Conservation (phyloP, 1,140 invertebrate species). For the Campoletis sonorensis region DNA sequence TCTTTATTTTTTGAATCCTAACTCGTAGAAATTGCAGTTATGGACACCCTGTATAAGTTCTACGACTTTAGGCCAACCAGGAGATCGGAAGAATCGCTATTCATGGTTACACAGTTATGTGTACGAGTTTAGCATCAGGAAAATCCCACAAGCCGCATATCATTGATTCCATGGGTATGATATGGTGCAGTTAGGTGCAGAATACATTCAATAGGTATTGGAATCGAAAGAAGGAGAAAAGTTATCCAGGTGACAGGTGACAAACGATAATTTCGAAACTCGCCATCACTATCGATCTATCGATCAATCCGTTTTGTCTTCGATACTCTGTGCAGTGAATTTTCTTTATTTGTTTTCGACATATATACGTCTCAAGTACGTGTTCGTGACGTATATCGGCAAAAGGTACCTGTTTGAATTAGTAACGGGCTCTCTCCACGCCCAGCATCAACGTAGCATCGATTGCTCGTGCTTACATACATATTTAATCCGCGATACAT, state of each 20-base stretch:
- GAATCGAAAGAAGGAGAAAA: background rate
- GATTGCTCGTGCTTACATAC: background rate
- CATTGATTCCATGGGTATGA: background rate
- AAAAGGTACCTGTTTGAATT: slow-evolving; percentile 55
- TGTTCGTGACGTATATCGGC: background rate
- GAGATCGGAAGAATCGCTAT: slow-evolving; percentile 18
- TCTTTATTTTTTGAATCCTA: too few species aligned
- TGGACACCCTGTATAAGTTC: too few species aligned
- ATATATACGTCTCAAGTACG: background rate
- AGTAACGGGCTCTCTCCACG: slow-evolving; percentile 61
- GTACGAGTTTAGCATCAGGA: background rate
- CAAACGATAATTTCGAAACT: slow-evolving; percentile 54
- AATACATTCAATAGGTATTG: background rate
- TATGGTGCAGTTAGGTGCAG: background rate
- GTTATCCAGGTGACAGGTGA: slow-evolving; percentile 42
- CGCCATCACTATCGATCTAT: slow-evolving; percentile 50
- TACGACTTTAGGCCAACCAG: background rate
- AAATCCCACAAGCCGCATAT: background rate
- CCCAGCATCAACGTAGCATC: slow-evolving; percentile 37
- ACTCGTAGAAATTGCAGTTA: too few species aligned
- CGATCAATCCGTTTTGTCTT: slow-evolving; percentile 51
- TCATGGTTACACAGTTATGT: slow-evolving; percentile 24
- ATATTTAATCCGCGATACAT: slow-evolving; percentile 6
- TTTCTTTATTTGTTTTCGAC: background rate
- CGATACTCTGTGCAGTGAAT: too few species aligned